Evolutionary conservation across 2,113 vertebrate genomes (phyloP).

Genomic region (Muntiacus reevesi): DNA sequence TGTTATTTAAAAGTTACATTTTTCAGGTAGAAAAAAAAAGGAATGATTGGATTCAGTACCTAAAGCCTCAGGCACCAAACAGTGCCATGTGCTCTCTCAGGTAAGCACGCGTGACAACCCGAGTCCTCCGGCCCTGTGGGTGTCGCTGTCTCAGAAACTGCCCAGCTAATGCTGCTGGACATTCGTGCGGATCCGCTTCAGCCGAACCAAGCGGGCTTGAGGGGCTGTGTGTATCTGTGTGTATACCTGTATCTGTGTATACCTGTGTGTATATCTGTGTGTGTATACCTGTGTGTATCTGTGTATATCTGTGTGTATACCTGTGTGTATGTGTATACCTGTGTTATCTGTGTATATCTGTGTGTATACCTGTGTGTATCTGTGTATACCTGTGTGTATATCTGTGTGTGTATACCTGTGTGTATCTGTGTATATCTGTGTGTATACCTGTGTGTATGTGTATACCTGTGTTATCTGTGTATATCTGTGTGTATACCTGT

Average conservation of each 20-base stretch:
- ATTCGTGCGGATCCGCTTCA: accelerated
- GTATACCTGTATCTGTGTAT: too few relatives aligned
- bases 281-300: too few relatives aligned
- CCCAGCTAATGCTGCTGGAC: accelerated
- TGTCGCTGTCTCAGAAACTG: accelerated
- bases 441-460: too few relatives aligned
- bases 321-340: too few relatives aligned
- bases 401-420: too few relatives aligned
- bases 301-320: too few relatives aligned
- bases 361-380: too few relatives aligned
- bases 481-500: not conserved
- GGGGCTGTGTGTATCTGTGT: not conserved
- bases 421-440: too few relatives aligned
- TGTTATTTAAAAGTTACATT: not conserved
- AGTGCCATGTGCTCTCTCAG: not conserved
- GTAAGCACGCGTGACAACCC: accelerated
- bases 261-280: too few relatives aligned
- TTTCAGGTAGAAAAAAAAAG: not conserved
- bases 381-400: too few relatives aligned
- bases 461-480: not conserved
- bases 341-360: too few relatives aligned
- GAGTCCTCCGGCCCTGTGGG: not conserved
- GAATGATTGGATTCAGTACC: not conserved
- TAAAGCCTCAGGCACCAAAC: not conserved
- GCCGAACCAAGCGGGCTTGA: not conserved